Percentiles rank a stretch among this genome's conserved stretches.
Evolutionary conservation across 2,113 vertebrate genomes (phyloP).

Genomic region (Gobio gobio): DNA sequence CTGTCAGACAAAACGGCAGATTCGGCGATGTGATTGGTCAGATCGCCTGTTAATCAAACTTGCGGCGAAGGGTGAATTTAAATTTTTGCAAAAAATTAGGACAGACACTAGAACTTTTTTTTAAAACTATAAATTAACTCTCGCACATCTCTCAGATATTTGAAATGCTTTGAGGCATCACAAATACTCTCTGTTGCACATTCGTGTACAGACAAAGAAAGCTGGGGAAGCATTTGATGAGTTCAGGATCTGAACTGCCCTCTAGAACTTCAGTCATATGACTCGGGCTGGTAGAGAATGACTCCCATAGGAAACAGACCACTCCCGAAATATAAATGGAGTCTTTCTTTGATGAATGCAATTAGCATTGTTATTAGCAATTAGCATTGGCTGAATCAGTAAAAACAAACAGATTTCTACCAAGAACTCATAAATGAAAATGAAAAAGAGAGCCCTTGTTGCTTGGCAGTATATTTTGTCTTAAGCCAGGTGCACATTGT

Average conservation of each 20-base stretch:
- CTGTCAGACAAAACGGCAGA: no score
- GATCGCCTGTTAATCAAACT: no score
- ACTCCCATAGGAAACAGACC: neutral
- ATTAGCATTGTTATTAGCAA: neutral
- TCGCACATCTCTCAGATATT: neutral
- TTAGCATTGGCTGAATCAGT: neutral
- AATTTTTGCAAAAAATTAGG: neutral
- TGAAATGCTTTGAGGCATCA: neutral
- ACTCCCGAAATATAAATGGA: neutral
- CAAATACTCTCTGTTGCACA: neutral
- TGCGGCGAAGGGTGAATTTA: no score
- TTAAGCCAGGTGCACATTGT: neutral
- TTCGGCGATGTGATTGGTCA: no score
- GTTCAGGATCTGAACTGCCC: neutral
- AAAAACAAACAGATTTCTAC: neutral
- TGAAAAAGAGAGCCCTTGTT: neutral
- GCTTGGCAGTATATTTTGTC: neutral
- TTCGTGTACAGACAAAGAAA: constrained; percentile 46
- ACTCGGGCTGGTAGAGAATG: neutral
- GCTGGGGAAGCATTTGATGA: constrained; percentile 38
- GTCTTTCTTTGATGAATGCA: neutral
- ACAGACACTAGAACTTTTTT: neutral
- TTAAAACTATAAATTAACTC: neutral
- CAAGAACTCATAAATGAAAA: neutral
- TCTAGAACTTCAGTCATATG: neutral